phyloP scores from a whole-genome alignment of 2,113 vertebrate genomes.

The Odontesthes bonariensis region DNA sequence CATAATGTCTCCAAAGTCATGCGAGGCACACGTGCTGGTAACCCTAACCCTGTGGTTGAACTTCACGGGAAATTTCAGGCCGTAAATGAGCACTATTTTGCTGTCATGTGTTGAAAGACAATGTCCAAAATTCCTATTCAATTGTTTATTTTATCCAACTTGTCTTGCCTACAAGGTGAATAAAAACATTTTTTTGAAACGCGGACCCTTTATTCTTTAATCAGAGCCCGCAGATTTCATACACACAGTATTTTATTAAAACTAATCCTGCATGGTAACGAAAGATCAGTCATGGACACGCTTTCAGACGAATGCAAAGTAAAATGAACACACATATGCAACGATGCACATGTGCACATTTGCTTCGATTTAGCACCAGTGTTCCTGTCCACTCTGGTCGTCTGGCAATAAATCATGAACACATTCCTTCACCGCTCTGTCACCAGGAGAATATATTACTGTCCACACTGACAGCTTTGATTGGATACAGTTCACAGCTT shows the following conservation, averaged over 20 bases:
- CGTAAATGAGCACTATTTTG: too few relatives aligned
- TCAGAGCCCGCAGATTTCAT: neutral
- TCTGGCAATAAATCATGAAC: slow-evolving; percentile 58
- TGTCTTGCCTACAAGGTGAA: neutral
- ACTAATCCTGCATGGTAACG: neutral
- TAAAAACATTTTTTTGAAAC: neutral
- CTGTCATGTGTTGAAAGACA: too few relatives aligned
- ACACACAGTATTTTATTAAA: neutral
- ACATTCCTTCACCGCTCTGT: slow-evolving; percentile 56
- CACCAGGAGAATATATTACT: slow-evolving; percentile 49
- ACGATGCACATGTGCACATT: slow-evolving; percentile 15
- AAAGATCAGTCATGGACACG: neutral
- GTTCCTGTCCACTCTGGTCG: slow-evolving; percentile 45
- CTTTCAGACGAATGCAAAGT: slow-evolving; percentile 1
- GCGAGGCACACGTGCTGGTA: too few relatives aligned
- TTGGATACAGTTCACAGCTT: slow-evolving; percentile 48
- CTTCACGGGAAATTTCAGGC: too few relatives aligned
- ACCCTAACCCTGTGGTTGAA: too few relatives aligned
- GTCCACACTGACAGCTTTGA: slow-evolving; percentile 46
- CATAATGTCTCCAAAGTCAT: too few relatives aligned
- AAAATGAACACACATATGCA: slow-evolving; percentile 17
- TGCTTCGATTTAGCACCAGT: slow-evolving; percentile 53
- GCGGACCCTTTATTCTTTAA: neutral
- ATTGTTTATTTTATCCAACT: too few relatives aligned
- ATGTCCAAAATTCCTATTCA: too few relatives aligned